Evolutionary conservation across 2,113 vertebrate species (phyloP).

Genomic region (Pachyramphus minor): DNA sequence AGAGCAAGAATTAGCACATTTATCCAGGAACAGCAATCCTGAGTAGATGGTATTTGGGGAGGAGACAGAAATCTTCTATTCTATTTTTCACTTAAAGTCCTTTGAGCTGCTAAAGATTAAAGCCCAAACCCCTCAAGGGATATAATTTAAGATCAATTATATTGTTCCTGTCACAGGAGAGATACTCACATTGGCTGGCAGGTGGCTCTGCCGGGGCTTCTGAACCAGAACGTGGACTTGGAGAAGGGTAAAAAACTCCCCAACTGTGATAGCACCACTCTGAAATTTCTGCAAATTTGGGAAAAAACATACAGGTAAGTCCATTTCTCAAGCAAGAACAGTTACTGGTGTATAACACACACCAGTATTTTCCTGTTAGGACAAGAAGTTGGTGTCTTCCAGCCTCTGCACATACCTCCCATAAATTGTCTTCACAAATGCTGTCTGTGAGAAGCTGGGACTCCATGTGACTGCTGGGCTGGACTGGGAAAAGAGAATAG

Average conservation of each 20-base stretch:
- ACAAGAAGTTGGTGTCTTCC: not conserved
- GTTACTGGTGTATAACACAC: not conserved
- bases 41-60: not conserved
- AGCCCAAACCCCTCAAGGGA: not conserved
- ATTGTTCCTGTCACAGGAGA: not conserved
- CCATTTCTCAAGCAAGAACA: not conserved
- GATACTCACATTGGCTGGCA: constrained; percentile 79
- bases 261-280: constrained; percentile 82
- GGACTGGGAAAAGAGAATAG: constrained; percentile 65
- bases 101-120: not conserved
- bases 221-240: constrained; percentile 86
- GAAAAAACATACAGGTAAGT: not conserved
- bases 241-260: constrained; percentile 89
- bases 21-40: not conserved
- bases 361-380: not conserved
- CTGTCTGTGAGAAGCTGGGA: constrained; percentile 78
- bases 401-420: constrained; percentile 73
- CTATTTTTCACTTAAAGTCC: not conserved
- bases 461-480: constrained; percentile 81
- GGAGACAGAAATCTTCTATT: not conserved
- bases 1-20: not conserved
- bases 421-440: constrained; percentile 74
- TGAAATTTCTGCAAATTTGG: constrained; percentile 81
- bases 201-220: constrained; percentile 84
- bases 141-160: not conserved